phyloP scores from a whole-genome alignment of 2,797 vertebrate genomes.

The Falco cherrug region DNA sequence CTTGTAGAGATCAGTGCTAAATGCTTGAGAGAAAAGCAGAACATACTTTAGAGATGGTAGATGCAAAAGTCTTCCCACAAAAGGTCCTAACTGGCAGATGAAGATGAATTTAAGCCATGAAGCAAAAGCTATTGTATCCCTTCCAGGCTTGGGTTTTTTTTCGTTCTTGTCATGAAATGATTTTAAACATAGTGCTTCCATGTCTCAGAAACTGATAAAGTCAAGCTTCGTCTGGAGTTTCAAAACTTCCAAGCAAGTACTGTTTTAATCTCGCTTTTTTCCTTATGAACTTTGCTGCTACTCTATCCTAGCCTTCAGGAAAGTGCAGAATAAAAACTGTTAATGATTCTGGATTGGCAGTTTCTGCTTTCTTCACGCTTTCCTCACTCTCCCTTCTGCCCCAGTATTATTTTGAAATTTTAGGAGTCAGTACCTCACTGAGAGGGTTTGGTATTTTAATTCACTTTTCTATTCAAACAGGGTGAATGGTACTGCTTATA shows the following conservation, averaged over 20 bases:
- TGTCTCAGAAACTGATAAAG: neutral
- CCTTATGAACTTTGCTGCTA: neutral
- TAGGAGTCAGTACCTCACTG: neutral
- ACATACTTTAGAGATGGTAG: neutral
- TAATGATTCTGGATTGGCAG: too few species aligned
- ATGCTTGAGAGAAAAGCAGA: too few species aligned
- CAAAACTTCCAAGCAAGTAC: neutral
- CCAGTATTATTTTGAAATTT: neutral
- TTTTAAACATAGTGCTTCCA: neutral
- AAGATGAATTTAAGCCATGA: neutral
- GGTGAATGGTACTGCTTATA: fast-evolving
- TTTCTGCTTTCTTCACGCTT: neutral
- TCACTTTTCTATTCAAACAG: neutral
- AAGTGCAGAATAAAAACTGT: neutral
- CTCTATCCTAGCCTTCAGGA: neutral
- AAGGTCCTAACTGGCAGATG: neutral
- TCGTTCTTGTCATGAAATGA: neutral
- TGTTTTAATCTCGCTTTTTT: neutral
- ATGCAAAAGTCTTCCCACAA: neutral
- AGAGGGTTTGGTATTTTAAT: neutral
- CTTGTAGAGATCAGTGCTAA: neutral
- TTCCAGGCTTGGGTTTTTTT: neutral
- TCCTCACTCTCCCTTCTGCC: neutral
- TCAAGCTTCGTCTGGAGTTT: neutral
- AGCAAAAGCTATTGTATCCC: neutral